Conservation (phyloP, 2,797 vertebrate species). For the Eulemur albifrons region DNA sequence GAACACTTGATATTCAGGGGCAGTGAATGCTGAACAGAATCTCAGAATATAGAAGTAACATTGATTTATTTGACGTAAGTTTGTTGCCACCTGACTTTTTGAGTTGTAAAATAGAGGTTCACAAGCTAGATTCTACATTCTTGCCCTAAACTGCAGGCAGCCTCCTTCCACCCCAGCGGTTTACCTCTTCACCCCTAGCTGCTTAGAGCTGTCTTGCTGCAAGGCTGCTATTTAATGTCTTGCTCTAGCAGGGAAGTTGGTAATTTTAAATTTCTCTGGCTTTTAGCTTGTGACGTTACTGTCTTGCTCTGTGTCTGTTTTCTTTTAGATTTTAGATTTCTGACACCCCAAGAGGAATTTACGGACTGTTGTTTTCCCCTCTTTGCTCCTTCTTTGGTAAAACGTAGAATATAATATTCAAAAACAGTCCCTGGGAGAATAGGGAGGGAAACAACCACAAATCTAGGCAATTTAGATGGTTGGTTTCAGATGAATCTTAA, state of each 20-base stretch:
- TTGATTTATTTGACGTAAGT: constrained; percentile 45
- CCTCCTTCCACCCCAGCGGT: background rate
- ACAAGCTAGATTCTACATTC: constrained; percentile 37
- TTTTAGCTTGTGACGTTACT: constrained; percentile 66
- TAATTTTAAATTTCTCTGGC: constrained; percentile 76
- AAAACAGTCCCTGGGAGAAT: constrained; percentile 65
- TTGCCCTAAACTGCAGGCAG: constrained; percentile 20
- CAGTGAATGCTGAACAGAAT: background rate
- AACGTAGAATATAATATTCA: constrained; percentile 74
- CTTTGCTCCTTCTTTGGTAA: constrained; percentile 64
- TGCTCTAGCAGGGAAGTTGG: constrained; percentile 60
- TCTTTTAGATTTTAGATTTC: constrained; percentile 64
- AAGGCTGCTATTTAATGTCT: constrained; percentile 60
- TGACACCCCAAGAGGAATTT: background rate
- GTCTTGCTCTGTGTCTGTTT: constrained; percentile 67
- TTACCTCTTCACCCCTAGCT: constrained; percentile 25
- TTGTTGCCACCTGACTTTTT: constrained; percentile 40
- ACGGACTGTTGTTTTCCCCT: background rate
- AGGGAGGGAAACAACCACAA: constrained; percentile 7
- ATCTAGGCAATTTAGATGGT: constrained; percentile 40
- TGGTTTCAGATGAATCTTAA: constrained; percentile 65
- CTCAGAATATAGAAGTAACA: constrained; percentile 22
- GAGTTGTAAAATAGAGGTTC: constrained; percentile 54
- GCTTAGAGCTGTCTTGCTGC: constrained; percentile 37
- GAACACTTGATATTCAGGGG: background rate